These are phyloP conservation scores for Sebastes flavidus DNA, from an alignment of 2,797 vertebrate species.

Conservation along the genomic window DNA sequence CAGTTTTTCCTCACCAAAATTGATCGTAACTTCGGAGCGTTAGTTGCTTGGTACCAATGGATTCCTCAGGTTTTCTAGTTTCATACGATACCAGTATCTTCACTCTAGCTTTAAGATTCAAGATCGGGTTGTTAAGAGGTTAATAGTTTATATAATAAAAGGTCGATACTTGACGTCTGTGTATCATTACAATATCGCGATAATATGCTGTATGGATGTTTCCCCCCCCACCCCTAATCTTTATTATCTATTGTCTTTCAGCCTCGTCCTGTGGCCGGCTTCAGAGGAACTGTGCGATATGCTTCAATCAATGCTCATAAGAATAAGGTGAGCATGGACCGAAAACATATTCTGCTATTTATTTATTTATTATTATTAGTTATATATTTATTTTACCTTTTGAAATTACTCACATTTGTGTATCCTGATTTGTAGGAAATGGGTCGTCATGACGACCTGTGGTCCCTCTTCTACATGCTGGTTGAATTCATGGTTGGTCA, in stretches of 20 bases:
- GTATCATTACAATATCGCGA: too few relatives aligned
- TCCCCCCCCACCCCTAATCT: too few relatives aligned
- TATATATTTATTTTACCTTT: not conserved
- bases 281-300: conserved; percentile 97
- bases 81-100: too few relatives aligned
- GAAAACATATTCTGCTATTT: not conserved
- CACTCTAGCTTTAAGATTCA: too few relatives aligned
- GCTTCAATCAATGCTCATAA: conserved; percentile 98
- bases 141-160: too few relatives aligned
- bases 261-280: conserved; percentile 96
- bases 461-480: conserved; percentile 99
- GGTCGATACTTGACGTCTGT: too few relatives aligned
- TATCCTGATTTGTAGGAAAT: conserved; percentile 87
- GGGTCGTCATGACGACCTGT: conserved; percentile 97
- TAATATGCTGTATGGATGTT: too few relatives aligned
- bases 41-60: rapidly evolving
- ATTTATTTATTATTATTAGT: too few relatives aligned
- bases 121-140: too few relatives aligned
- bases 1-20: too few relatives aligned
- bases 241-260: conserved; percentile 65
- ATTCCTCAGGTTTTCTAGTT: too few relatives aligned
- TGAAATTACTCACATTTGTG: not conserved
- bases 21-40: too few relatives aligned
- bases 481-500: conserved; percentile 97
- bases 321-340: conserved; percentile 86